phyloP scores from a whole-genome alignment of 2,797 vertebrate species.

The Arremon aurantiirostris region DNA sequence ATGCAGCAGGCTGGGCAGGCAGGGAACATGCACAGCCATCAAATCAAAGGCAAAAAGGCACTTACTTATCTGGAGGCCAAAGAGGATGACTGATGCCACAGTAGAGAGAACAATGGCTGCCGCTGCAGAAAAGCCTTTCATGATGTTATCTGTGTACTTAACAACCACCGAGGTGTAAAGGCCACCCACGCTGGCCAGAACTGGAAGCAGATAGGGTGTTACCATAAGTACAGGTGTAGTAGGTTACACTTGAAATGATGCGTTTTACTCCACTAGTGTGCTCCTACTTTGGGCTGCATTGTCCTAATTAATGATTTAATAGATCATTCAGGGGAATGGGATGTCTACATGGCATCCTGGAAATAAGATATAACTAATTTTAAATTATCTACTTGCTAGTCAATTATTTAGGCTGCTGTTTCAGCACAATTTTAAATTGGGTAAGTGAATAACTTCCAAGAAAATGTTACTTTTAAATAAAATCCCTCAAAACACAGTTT shows the following conservation, averaged over 20 bases:
- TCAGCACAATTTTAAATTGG: background rate
- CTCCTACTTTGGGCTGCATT: background rate
- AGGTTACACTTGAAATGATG: background rate
- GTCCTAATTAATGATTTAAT: background rate
- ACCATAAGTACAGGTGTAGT: background rate
- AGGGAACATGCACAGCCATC: fast-evolving
- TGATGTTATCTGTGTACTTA: constrained; percentile 98
- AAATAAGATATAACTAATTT: background rate
- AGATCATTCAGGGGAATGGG: background rate
- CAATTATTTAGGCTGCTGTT: background rate
- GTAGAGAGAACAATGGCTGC: constrained; percentile 95
- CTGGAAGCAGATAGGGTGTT: constrained; percentile 67
- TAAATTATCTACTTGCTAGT: background rate
- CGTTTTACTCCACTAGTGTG: background rate
- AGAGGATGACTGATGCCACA: constrained; percentile 88
- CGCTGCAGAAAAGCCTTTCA: constrained; percentile 98
- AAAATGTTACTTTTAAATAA: background rate
- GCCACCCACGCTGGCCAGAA: constrained; percentile 92
- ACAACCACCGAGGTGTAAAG: constrained; percentile 96
- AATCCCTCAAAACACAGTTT: background rate
- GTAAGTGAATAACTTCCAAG: background rate
- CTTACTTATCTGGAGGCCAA: constrained; percentile 96
- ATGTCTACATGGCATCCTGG: background rate
- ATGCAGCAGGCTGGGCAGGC: background rate
- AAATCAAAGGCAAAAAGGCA: constrained; percentile 13